Evolutionary conservation across 2,797 vertebrate species (phyloP).

Genomic region (Malurus leucopterus): DNA sequence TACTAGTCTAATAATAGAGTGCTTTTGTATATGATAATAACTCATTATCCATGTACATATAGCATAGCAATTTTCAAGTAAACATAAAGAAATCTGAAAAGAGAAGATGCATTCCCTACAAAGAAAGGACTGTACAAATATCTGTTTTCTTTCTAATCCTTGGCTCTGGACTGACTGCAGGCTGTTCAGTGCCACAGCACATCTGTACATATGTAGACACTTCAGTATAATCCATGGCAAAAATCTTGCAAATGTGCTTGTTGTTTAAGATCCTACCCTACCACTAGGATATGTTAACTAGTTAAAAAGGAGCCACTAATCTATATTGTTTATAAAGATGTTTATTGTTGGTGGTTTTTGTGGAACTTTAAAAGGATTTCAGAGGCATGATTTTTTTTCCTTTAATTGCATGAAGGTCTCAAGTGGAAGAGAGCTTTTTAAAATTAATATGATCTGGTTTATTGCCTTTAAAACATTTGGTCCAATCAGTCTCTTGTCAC

Average conservation of each 20-base stretch:
- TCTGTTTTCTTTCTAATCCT: neutral
- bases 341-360: slow-evolving; percentile 9
- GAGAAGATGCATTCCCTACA: neutral
- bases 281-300: neutral
- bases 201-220: neutral
- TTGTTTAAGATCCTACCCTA: slow-evolving; percentile 3
- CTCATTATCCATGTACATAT: neutral
- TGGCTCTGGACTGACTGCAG: neutral
- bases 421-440: neutral
- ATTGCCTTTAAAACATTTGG: neutral
- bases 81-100: neutral
- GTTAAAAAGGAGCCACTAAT: slow-evolving; percentile 2
- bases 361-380: neutral
- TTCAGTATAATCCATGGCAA: neutral
- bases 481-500: neutral
- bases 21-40: neutral
- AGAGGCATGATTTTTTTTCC: neutral
- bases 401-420: neutral
- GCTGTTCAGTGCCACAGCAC: neutral
- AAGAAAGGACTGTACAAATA: neutral
- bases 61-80: neutral
- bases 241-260: slow-evolving; percentile 1
- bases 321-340: neutral
- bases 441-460: neutral
- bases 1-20: neutral